A percentile compares a stretch with the other conserved stretches of the same genome.
Conservation (phyloP, 2,888 invertebrate genomes). For the Sesamia inferens region DNA sequence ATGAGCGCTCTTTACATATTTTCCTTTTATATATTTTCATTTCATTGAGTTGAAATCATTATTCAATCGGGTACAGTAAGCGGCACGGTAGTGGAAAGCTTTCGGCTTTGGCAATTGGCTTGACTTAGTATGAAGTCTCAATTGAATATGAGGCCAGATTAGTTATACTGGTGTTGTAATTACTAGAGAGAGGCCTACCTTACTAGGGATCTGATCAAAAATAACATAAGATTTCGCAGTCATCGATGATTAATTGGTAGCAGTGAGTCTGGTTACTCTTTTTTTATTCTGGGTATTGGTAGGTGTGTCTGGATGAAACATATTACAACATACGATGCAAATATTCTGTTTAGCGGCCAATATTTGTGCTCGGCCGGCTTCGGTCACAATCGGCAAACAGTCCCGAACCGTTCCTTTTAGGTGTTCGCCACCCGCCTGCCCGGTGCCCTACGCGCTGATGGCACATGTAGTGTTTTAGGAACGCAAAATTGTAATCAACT, state of each 20-base stretch:
- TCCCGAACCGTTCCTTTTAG: neutral
- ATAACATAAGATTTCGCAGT: neutral
- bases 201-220: neutral
- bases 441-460: neutral
- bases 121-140: neutral
- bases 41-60: neutral
- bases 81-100: too few relatives aligned
- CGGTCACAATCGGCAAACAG: conserved; percentile 41
- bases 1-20: conserved; percentile 8
- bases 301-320: conserved; percentile 34
- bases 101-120: neutral
- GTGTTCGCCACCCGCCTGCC: neutral
- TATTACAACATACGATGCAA: conserved; percentile 67
- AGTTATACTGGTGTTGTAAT: neutral
- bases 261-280: conserved; percentile 1
- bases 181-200: neutral
- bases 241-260: neutral
- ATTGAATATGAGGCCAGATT: too few relatives aligned
- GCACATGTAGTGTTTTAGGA: neutral
- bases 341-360: conserved; percentile 48
- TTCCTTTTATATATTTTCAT: too few relatives aligned
- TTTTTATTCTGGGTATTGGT: too few relatives aligned
- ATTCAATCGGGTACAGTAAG: neutral
- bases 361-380: conserved; percentile 26
- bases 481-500: neutral